Percentiles rank a stretch among this genome's conserved stretches.
Conservation (phyloP, 2,113 vertebrate genomes). For the Macquaria australasica region DNA sequence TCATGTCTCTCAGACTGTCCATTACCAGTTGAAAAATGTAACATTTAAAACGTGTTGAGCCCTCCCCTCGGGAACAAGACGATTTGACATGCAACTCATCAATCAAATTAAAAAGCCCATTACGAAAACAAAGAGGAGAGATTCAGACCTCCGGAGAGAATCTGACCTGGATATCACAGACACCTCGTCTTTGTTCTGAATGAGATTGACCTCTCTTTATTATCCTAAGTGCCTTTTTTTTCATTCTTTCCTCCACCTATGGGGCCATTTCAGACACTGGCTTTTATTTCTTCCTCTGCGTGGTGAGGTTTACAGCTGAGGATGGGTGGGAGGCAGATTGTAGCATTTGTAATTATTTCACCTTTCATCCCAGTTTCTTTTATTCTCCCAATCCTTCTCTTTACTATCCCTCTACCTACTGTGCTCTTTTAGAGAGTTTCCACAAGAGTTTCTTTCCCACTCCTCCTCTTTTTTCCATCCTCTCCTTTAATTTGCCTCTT, state of each 20-base stretch:
- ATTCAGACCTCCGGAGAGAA: slow-evolving; percentile 66
- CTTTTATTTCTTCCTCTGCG: slow-evolving; percentile 31
- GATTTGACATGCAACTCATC: slow-evolving; percentile 71
- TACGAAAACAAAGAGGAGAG: slow-evolving; percentile 69
- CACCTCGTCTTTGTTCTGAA: slow-evolving; percentile 53
- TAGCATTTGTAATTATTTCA: slow-evolving; percentile 2
- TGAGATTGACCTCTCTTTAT: slow-evolving; percentile 62
- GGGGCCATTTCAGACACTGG: slow-evolving; percentile 9
- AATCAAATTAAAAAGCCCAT: slow-evolving; percentile 79
- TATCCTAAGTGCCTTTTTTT: slow-evolving; percentile 29
- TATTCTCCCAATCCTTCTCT: neutral
- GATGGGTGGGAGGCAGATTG: slow-evolving; percentile 1
- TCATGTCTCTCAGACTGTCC: slow-evolving; percentile 18
- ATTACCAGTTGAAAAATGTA: slow-evolving; percentile 47
- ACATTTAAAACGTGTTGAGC: slow-evolving; percentile 54
- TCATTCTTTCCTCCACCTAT: slow-evolving; percentile 25
- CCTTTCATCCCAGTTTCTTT: neutral
- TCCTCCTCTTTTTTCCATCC: slow-evolving; percentile 7
- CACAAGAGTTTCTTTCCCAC: slow-evolving; percentile 8
- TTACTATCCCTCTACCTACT: neutral
- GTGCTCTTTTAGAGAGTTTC: slow-evolving; percentile 5
- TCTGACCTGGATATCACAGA: slow-evolving; percentile 71
- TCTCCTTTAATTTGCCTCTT: slow-evolving; percentile 55
- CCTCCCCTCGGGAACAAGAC: slow-evolving; percentile 26
- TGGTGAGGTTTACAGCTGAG: slow-evolving; percentile 17